Conservation (phyloP, 2,797 vertebrate genomes). For the Microctenopoma lineatum region DNA sequence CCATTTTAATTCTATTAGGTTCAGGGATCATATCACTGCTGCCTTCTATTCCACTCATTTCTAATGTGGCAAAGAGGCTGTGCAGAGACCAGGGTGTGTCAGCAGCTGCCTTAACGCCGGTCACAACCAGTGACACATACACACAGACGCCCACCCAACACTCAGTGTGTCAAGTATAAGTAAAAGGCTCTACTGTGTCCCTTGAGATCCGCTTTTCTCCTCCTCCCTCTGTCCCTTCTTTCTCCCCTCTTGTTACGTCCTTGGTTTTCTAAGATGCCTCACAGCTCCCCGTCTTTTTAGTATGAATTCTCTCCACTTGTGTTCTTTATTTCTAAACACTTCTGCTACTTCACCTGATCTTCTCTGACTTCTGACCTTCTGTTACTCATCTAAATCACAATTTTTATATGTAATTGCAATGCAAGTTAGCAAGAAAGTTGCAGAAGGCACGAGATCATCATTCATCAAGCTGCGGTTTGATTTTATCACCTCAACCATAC, state of each 20-base stretch:
- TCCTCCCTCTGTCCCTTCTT: constrained; percentile 26
- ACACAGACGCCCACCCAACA: constrained; percentile 35
- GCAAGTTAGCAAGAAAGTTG: background rate
- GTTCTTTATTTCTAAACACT: background rate
- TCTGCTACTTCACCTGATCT: background rate
- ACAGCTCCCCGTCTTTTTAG: constrained; percentile 41
- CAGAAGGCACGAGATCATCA: background rate
- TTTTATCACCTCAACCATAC: background rate
- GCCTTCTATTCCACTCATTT: constrained; percentile 61
- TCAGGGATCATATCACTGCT: constrained; percentile 34
- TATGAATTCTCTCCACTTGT: constrained; percentile 35
- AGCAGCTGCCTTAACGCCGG: constrained; percentile 59
- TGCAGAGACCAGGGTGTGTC: constrained; percentile 59
- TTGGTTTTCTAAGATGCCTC: constrained; percentile 53
- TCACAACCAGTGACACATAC: constrained; percentile 14
- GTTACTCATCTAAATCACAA: background rate
- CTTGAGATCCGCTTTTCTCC: constrained; percentile 42
- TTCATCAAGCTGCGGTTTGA: background rate
- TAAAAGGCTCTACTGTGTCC: constrained; percentile 65
- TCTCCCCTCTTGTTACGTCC: constrained; percentile 14
- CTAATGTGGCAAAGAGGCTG: constrained; percentile 72
- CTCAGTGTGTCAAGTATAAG: constrained; percentile 54
- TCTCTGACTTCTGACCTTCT: background rate
- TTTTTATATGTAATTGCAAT: background rate
- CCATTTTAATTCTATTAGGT: constrained; percentile 41